These are phyloP conservation scores for Cylas formicarius DNA, from an alignment of 1,140 invertebrate genomes.

Conservation along the genomic window DNA sequence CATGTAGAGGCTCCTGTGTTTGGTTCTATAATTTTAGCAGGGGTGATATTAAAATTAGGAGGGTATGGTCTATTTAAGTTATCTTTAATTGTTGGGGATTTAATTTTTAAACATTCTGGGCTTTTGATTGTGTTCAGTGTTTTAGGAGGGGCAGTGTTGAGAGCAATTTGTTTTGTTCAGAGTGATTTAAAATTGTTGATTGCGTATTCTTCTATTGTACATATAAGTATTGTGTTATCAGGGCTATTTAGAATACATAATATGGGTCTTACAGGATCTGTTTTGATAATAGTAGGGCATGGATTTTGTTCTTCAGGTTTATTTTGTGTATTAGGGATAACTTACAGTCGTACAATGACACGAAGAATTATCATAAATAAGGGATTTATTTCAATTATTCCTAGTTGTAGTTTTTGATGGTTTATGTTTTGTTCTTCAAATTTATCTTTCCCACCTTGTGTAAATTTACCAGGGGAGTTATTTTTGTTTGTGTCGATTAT, in stretches of 20 bases:
- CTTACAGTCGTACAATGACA: conserved; percentile 49
- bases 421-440: conserved; percentile 51
- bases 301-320: conserved; percentile 57
- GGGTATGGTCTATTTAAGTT: conserved; percentile 54
- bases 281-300: conserved; percentile 58
- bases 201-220: conserved; percentile 57
- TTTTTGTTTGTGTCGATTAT: conserved; percentile 51
- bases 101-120: conserved; percentile 36
- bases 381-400: conserved; percentile 44
- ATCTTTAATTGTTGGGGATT: no score
- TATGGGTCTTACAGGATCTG: conserved; percentile 44
- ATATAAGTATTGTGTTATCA: conserved; percentile 49
- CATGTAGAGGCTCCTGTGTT: conserved; percentile 65
- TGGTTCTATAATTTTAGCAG: conserved; percentile 64
- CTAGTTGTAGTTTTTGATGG: conserved; percentile 49
- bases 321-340: conserved; percentile 61
- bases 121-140: conserved; percentile 45
- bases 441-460: conserved; percentile 43
- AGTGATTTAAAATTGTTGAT: conserved; percentile 54
- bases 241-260: conserved; percentile 44
- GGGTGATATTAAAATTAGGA: conserved; percentile 61
- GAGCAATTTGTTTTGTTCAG: conserved; percentile 54
- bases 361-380: conserved; percentile 46
- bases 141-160: conserved; percentile 49
- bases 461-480: conserved; percentile 51